Evolutionary conservation across 2,797 vertebrate species (phyloP).

Genomic region (Scomberomorus guttatus): DNA sequence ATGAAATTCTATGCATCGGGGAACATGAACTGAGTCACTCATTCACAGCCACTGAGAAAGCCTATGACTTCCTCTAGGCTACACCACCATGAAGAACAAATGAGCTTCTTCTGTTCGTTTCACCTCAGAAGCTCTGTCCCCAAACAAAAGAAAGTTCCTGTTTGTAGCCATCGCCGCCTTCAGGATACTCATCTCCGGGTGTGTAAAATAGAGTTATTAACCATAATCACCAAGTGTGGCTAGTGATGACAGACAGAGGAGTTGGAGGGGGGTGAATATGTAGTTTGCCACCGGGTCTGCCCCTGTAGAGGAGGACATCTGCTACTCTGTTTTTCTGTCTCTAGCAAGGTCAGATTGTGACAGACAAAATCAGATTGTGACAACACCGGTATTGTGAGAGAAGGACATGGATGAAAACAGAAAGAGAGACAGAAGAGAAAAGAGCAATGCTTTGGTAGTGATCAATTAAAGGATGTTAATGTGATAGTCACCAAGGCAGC

Average conservation of each 20-base stretch:
- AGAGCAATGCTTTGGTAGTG: neutral
- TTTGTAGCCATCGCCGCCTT: constrained; percentile 3
- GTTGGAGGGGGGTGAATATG: constrained; percentile 24
- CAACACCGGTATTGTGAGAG: neutral
- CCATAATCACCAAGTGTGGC: constrained; percentile 17
- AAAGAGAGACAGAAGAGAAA: neutral
- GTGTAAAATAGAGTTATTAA: constrained; percentile 28
- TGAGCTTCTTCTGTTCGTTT: constrained; percentile 14
- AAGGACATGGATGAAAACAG: neutral
- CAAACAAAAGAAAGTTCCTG: neutral
- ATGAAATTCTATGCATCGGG: neutral
- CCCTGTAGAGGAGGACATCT: constrained; percentile 75
- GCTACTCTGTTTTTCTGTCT: constrained; percentile 39
- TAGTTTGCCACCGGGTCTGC: constrained; percentile 50
- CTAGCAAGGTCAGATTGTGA: constrained; percentile 50
- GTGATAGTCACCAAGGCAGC: constrained; percentile 28
- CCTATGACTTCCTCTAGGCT: neutral
- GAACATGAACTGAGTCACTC: no score
- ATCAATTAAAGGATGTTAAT: constrained; percentile 42
- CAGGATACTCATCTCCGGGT: neutral
- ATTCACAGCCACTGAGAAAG: neutral
- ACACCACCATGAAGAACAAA: constrained; percentile 3
- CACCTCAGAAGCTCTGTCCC: constrained; percentile 4
- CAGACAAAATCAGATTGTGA: neutral
- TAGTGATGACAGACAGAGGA: constrained; percentile 12